A percentile compares a stretch with the other conserved stretches of the same genome.
phyloP scores from a whole-genome alignment of 2,797 vertebrate species.

The Spea hammondii region DNA sequence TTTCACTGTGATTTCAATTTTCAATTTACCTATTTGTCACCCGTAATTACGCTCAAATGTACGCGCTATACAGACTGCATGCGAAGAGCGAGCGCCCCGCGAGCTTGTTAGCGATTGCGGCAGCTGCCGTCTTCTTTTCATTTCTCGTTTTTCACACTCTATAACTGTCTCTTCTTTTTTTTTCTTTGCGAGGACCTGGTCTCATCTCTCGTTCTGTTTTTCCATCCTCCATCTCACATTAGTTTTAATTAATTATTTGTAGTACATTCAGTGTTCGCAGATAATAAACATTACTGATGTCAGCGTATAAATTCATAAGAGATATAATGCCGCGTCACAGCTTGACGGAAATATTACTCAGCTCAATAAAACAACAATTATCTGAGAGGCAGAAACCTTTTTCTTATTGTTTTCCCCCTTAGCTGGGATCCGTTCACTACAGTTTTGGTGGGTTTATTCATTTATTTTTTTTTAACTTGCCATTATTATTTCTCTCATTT shows the following conservation, averaged over 20 bases:
- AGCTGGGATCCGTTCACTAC: background rate
- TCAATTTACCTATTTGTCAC: conserved; percentile 83
- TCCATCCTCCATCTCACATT: background rate
- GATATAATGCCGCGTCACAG: conserved; percentile 8
- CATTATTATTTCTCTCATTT: background rate
- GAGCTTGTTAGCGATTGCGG: conserved; percentile 24
- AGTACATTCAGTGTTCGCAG: background rate
- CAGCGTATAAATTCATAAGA: conserved; percentile 3
- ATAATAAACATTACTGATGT: background rate
- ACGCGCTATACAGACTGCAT: conserved; percentile 6
- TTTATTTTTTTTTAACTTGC: background rate
- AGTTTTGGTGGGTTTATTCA: too few relatives aligned
- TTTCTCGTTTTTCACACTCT: conserved; percentile 15
- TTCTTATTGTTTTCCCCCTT: background rate
- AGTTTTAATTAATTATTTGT: background rate
- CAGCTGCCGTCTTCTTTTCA: conserved; percentile 2
- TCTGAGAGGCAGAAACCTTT: background rate
- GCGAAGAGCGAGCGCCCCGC: conserved; percentile 4
- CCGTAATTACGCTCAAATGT: conserved; percentile 75
- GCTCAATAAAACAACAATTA: conserved; percentile 33
- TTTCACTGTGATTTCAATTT: conserved; percentile 80
- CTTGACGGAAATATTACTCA: conserved; percentile 6
- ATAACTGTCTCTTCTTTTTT: conserved; percentile 14
- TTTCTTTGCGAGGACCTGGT: background rate
- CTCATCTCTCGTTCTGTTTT: background rate